Base-by-base conservation (phyloP, 2,797 vertebrate species). In the Micropoecilia bifurca region DNA sequence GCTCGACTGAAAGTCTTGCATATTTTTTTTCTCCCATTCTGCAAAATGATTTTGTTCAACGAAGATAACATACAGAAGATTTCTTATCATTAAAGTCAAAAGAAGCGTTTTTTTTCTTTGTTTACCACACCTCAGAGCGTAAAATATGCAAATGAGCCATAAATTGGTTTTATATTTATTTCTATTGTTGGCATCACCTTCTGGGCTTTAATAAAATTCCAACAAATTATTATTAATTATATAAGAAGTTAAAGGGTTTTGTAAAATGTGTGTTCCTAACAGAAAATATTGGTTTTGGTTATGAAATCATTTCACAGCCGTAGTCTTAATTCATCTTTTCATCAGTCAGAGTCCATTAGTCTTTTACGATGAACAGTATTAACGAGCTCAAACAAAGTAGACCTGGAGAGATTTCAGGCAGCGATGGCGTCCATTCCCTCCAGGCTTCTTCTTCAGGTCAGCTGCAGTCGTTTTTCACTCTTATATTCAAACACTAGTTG, bases 141-240 rank as follows among this genome's bases (percentile, higher is more conserved):
- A 39, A 68, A 41, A 13, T 13, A 68, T 41, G 36, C 39, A 68
- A 68, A 41, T 68, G 9, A 68, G 9, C 33, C 14, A 8, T 22
- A 22, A 10, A 66, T 20, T 20, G 5, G 76, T 71, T 83, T 85
- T 85, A 55, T 78, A 68, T n/a, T 55, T 76, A n/a, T 68, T 50
- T 75, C 55, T 48, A n/a, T 16, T 79, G 14, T 69, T 85, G 3
- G 77, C 80, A 61, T 80, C 22, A 76, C 45, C 47, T 74, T 22
- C n/a, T 48, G 16, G 79, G 75, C 76, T 83, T 13, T 41, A 83
- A 87, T 87, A 88, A 84, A 82, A 3, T 0, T 30, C 14, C 3
- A 36, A 72, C 85, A 20, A 87, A 83, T 85, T 83, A 85, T 85
- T 84, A 78, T 86, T 86, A 48, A 72, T 61, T 28, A 8, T 1